phyloP scores from a whole-genome alignment of 30 jellyfish, hydroid and myxozoan species.

The Mastigias papua region DNA sequence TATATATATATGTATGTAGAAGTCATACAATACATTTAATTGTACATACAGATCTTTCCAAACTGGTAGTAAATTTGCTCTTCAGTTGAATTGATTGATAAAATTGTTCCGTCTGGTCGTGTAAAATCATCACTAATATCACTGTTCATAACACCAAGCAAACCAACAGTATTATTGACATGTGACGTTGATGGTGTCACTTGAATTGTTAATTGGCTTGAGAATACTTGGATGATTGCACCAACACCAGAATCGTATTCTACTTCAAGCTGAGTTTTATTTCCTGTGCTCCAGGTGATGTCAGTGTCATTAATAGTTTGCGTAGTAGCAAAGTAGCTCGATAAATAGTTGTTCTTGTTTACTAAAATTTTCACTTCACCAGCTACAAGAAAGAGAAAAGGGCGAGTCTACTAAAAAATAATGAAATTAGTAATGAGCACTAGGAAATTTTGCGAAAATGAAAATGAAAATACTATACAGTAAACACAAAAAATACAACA shows the following conservation, averaged over 20 bases:
- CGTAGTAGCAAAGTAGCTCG: conserved; percentile 35
- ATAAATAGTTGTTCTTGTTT: conserved; percentile 25
- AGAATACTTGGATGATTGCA: conserved; percentile 37
- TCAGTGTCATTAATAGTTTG: conserved; percentile 68
- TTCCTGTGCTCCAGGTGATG: conserved; percentile 42
- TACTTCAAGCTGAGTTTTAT: conserved; percentile 32
- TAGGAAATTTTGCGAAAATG: no score
- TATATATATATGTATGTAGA: neutral
- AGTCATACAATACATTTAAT: no score
- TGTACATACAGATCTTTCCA: conserved; percentile 74
- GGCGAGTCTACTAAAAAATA: neutral
- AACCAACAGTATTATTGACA: conserved; percentile 55
- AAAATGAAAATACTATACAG: neutral
- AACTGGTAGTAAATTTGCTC: conserved; percentile 61
- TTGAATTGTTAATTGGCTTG: conserved; percentile 36
- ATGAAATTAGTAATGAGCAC: neutral
- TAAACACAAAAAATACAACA: neutral
- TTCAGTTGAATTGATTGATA: conserved; percentile 73
- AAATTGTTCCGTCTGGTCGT: conserved; percentile 63
- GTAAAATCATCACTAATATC: conserved; percentile 67
- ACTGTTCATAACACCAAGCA: conserved; percentile 60
- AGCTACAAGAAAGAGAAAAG: conserved; percentile 33
- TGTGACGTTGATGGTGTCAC: conserved; percentile 15
- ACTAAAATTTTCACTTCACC: conserved; percentile 50
- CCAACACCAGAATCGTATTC: conserved; percentile 67